Conservation (phyloP, 2,888 invertebrate genomes). For the Maniola hyperantus region DNA sequence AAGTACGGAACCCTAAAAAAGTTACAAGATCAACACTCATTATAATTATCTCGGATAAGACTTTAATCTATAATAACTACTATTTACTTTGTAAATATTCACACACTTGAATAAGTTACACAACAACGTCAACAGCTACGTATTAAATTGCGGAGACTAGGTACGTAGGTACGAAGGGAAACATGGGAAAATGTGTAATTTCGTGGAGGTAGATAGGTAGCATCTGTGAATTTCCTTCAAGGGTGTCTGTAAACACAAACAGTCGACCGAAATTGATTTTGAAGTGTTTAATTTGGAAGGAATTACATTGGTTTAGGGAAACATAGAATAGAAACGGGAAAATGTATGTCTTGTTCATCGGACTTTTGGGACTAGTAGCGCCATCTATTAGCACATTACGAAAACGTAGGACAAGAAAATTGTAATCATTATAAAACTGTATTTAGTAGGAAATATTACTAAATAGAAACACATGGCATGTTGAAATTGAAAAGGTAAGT, state of each 20-base stretch:
- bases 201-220: not conserved
- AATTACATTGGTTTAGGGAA: slow-evolving; percentile 12
- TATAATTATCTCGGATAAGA: not conserved
- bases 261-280: slow-evolving; percentile 28
- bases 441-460: not conserved
- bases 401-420: not conserved
- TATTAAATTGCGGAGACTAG: too few species aligned
- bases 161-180: not conserved
- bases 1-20: too few species aligned
- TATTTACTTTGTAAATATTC: not conserved
- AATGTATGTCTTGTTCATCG: not conserved
- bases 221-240: slow-evolving; percentile 12
- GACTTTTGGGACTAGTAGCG: slow-evolving; percentile 32
- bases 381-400: slow-evolving; percentile 43
- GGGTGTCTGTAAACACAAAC: slow-evolving; percentile 20
- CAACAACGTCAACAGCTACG: too few species aligned
- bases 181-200: not conserved
- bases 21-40: too few species aligned
- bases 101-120: not conserved
- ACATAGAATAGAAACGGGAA: slow-evolving; percentile 8
- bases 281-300: slow-evolving; percentile 27
- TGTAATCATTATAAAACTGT: not conserved
- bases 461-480: not conserved
- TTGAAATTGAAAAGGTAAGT: not conserved
- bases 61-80: not conserved